Evolutionary conservation across 2,888 invertebrate genomes (phyloP).

Genomic region (Macrosoma leucophasiata): DNA sequence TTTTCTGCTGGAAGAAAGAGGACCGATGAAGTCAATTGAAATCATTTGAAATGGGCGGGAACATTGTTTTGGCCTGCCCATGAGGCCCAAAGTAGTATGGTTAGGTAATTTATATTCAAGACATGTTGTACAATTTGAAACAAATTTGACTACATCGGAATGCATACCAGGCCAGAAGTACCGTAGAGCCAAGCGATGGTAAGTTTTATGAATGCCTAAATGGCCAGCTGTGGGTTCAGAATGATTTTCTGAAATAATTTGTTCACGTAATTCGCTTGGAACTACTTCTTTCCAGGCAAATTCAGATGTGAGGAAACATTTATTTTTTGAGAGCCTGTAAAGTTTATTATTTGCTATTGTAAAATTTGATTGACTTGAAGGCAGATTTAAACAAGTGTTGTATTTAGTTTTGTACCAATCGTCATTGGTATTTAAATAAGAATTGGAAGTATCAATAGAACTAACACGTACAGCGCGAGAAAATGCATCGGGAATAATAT

Average conservation of each 20-base stretch:
- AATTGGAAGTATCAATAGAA: too few relatives aligned
- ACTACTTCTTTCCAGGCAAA: slow-evolving; percentile 25
- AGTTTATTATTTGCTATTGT: slow-evolving; percentile 1
- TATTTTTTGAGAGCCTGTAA: slow-evolving; percentile 11
- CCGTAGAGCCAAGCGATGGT: slow-evolving; percentile 14
- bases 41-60: slow-evolving; percentile 17
- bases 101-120: slow-evolving; percentile 10
- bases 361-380: slow-evolving; percentile 9
- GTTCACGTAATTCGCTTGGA: slow-evolving; percentile 15
- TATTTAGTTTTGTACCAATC: neutral
- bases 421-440: neutral
- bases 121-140: slow-evolving; percentile 9
- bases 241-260: slow-evolving; percentile 20
- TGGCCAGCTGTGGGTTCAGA: slow-evolving; percentile 15
- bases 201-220: slow-evolving; percentile 26
- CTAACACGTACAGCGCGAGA: slow-evolving; percentile 10
- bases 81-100: slow-evolving; percentile 2
- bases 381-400: slow-evolving; percentile 6
- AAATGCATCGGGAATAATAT: slow-evolving; percentile 24
- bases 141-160: slow-evolving; percentile 6
- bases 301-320: slow-evolving; percentile 10
- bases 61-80: slow-evolving; percentile 19
- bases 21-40: slow-evolving; percentile 14
- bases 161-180: slow-evolving; percentile 13
- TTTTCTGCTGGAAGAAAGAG: slow-evolving; percentile 9